Evolutionary conservation across 2,797 vertebrate species (phyloP).

Genomic region (Thripadectes ignobilis): DNA sequence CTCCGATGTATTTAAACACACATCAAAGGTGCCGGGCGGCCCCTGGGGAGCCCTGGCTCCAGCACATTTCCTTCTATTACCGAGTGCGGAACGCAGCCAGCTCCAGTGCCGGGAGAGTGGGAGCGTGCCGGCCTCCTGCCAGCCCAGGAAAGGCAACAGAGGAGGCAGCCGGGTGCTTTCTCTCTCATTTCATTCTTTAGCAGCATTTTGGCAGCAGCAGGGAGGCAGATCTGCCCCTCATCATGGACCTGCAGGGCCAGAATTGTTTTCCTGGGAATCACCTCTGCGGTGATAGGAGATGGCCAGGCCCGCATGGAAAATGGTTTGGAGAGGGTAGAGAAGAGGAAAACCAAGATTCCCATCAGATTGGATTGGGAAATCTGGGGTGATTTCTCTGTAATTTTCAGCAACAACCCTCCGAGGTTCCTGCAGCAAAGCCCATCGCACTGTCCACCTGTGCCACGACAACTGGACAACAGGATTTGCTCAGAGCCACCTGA

Average conservation of each 20-base stretch:
- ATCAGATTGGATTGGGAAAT: not conserved
- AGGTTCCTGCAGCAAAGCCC: not conserved
- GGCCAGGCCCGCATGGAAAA: not conserved
- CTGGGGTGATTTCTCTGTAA: fast-evolving
- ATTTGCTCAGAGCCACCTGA: not conserved
- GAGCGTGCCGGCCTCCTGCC: not conserved
- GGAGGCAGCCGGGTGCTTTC: not conserved
- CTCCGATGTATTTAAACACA: conserved; percentile 62
- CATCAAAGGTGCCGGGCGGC: conserved; percentile 56
- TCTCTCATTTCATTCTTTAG: not conserved
- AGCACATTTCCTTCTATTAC: conserved; percentile 52
- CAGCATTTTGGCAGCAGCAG: fast-evolving
- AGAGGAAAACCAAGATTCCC: not conserved
- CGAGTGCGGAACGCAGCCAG: not conserved
- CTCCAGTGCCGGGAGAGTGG: not conserved
- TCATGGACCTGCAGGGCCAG: fast-evolving
- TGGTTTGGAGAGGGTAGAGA: fast-evolving
- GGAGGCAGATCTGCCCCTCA: not conserved
- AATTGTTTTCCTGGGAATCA: not conserved
- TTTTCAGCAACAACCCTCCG: not conserved
- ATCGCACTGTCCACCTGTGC: fast-evolving
- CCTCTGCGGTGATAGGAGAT: not conserved
- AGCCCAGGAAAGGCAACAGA: not conserved
- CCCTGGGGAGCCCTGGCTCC: conserved; percentile 10
- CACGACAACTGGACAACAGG: fast-evolving